phyloP scores from a whole-genome alignment of 2,113 vertebrate genomes.

The Macrotus californicus region DNA sequence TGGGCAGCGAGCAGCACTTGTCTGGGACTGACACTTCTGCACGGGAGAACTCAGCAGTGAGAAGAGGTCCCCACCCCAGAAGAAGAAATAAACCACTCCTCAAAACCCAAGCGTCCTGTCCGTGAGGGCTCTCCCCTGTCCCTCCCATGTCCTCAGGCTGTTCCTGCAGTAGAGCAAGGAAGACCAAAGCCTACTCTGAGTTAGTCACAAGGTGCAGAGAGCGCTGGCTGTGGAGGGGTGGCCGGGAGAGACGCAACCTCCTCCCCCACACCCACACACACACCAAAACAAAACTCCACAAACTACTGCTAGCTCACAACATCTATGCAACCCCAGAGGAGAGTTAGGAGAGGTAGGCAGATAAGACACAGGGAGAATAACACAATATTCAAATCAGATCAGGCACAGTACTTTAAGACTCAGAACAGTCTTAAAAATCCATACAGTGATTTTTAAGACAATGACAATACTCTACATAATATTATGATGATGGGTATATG shows the following conservation, averaged over 20 bases:
- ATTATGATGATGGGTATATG: background rate
- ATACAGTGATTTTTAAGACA: background rate
- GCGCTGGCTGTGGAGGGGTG: background rate
- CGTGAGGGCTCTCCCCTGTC: background rate
- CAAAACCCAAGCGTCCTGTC: background rate
- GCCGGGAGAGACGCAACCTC: background rate
- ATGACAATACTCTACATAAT: background rate
- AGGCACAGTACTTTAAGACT: slow-evolving; percentile 57
- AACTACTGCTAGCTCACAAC: background rate
- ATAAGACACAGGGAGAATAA: slow-evolving; percentile 73
- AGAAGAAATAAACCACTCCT: background rate
- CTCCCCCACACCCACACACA: background rate
- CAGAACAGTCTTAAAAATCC: background rate
- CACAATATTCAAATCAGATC: slow-evolving; percentile 35
- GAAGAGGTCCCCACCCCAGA: background rate
- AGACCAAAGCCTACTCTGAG: slow-evolving; percentile 29
- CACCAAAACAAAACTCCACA: background rate
- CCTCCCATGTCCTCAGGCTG: background rate
- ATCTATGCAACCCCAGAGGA: background rate
- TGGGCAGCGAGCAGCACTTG: background rate
- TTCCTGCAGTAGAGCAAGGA: background rate
- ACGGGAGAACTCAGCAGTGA: background rate
- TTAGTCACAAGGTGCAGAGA: slow-evolving; percentile 31
- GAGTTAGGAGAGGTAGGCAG: background rate
- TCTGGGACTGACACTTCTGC: background rate